phyloP scores from a whole-genome alignment of 2,113 vertebrate genomes.

The Tautogolabrus adspersus region DNA sequence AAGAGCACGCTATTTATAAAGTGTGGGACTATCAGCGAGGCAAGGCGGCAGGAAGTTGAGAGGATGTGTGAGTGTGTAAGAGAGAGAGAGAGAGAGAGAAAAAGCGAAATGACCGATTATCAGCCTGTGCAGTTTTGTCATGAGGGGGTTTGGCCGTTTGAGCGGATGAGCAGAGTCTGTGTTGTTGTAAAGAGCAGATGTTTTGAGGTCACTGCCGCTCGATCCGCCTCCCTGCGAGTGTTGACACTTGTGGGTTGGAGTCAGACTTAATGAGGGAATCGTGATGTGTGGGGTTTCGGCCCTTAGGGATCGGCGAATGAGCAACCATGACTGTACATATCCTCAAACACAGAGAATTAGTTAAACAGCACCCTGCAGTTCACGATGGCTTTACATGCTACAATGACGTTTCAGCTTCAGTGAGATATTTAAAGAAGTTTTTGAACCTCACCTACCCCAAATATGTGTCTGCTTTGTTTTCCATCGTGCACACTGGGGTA shows the following conservation, averaged over 20 bases:
- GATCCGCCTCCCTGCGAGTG: slow-evolving; percentile 35
- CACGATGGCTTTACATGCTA: not conserved
- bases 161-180: slow-evolving; percentile 29
- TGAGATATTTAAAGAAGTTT: slow-evolving; percentile 3
- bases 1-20: slow-evolving; percentile 79
- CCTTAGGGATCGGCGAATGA: slow-evolving; percentile 18
- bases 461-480: no score
- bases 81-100: slow-evolving; percentile 28
- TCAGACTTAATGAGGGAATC: slow-evolving; percentile 55
- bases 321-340: slow-evolving; percentile 22
- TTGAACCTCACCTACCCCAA: no score
- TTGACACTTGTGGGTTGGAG: slow-evolving; percentile 62
- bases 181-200: slow-evolving; percentile 66
- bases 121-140: slow-evolving; percentile 13
- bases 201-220: slow-evolving; percentile 63
- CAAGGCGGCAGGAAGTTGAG: slow-evolving; percentile 28
- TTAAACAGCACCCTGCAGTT: slow-evolving; percentile 10
- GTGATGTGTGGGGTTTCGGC: slow-evolving; percentile 49
- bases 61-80: slow-evolving; percentile 29
- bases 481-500: no score
- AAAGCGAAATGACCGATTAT: slow-evolving; percentile 25
- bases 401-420: accelerated
- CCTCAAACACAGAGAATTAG: slow-evolving; percentile 42
- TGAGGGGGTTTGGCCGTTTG: slow-evolving; percentile 7
- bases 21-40: slow-evolving; percentile 68